These are phyloP conservation scores for Hydra vulgaris DNA, from an alignment of 30 jellyfish, hydroid and myxozoan genomes.

Conservation along the genomic window DNA sequence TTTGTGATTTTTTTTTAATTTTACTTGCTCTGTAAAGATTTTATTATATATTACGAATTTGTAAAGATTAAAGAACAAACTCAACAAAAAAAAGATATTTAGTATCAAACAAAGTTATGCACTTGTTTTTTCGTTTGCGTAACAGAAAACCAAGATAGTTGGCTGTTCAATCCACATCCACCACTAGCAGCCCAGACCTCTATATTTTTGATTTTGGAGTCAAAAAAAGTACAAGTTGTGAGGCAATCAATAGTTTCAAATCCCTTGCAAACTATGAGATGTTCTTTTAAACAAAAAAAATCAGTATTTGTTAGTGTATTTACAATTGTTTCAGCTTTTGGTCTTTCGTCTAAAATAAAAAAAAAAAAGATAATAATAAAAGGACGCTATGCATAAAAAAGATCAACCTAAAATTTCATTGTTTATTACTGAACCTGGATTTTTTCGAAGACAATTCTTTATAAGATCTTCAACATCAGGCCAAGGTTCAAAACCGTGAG, in stretches of 20 bases:
- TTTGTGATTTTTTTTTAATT: too few relatives aligned
- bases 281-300: slow-evolving; percentile 53
- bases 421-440: too few relatives aligned
- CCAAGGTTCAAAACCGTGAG: slow-evolving; percentile 70
- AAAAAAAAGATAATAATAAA: too few relatives aligned
- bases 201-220: slow-evolving; percentile 13
- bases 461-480: slow-evolving; percentile 84
- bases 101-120: too few relatives aligned
- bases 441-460: slow-evolving; percentile 26
- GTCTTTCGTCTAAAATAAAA: slow-evolving; percentile 48
- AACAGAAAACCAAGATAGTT: slow-evolving; percentile 69
- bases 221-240: slow-evolving; percentile 13
- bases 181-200: slow-evolving; percentile 95
- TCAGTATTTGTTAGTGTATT: slow-evolving; percentile 52
- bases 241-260: slow-evolving; percentile 76
- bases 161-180: slow-evolving; percentile 44
- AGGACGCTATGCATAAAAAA: too few relatives aligned
- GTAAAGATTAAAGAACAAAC: too few relatives aligned
- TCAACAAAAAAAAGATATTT: too few relatives aligned
- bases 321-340: slow-evolving; percentile 50
- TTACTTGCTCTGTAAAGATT: too few relatives aligned
- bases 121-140: background rate
- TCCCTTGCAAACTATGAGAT: slow-evolving; percentile 56
- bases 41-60: too few relatives aligned
- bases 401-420: too few relatives aligned